These are phyloP conservation scores for Sycophaga agraensis DNA, from an alignment of 1,140 invertebrate genomes.

Conservation along the genomic window DNA sequence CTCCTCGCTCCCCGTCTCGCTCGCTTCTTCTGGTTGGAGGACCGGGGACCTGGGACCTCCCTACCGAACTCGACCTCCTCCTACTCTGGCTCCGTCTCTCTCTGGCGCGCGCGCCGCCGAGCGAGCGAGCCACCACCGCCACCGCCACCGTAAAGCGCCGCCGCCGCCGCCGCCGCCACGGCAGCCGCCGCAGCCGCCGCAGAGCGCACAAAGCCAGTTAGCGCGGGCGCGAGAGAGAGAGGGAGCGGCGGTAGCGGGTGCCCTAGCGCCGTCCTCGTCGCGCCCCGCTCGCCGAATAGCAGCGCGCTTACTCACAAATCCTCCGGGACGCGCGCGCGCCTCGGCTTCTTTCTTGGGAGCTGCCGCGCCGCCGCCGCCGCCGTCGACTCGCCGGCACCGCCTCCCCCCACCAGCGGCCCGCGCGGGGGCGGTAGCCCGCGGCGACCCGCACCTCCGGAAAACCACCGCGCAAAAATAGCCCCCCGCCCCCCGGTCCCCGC, in stretches of 20 bases:
- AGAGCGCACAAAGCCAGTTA: constrained; percentile 23
- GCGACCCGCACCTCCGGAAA: background rate
- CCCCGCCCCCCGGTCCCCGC: background rate
- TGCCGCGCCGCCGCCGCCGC: constrained; percentile 38
- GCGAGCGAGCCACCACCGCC: constrained; percentile 10
- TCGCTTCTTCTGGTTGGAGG: constrained; percentile 57
- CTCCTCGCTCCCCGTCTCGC: constrained; percentile 27
- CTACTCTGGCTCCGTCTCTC: constrained; percentile 13
- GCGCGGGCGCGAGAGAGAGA: constrained; percentile 23
- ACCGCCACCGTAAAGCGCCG: constrained; percentile 22
- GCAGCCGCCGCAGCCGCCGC: constrained; percentile 10
- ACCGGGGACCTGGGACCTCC: constrained; percentile 57
- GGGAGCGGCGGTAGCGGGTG: constrained; percentile 45
- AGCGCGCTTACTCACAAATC: constrained; percentile 56
- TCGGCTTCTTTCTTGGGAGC: constrained; percentile 52
- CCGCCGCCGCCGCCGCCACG: background rate
- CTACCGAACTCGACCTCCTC: constrained; percentile 51
- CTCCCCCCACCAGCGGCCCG: constrained; percentile 30
- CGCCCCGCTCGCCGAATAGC: constrained; percentile 49
- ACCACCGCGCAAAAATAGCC: background rate
- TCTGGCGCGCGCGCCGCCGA: background rate
- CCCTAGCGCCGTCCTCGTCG: constrained; percentile 40
- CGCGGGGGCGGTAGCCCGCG: constrained; percentile 47
- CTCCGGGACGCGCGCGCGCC: constrained; percentile 50
- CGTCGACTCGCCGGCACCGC: constrained; percentile 20